Base-by-base conservation (phyloP, 2,888 invertebrate species). In the Acrocera orbiculus region DNA sequence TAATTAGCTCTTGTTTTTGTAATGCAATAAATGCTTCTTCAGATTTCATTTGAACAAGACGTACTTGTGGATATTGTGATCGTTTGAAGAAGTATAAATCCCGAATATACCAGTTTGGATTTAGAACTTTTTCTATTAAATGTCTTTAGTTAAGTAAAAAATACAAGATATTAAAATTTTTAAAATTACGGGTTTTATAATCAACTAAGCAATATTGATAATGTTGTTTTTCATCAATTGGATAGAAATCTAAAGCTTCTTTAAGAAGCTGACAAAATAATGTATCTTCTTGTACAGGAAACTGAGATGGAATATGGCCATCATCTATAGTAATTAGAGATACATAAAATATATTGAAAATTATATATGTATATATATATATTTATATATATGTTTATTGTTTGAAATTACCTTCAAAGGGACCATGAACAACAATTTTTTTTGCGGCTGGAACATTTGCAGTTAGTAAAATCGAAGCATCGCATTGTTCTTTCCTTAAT, bases 401-500 rank as follows among this genome's bases (percentile, higher is more conserved):
- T 16, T 25, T 4, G 32, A 16, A 17, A n/a, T n/a, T 32, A 46
- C 47, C 47, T 39, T 47, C 32, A 29, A 40, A 47, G 6, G 86
- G 85, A 2, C 93, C 95, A 58, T 96, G 93, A 2, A 96, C 92
- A 36, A 96, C 81, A 42, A 96, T 92, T 62, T 96, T 98, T 62
- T 99, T 99, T 1, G 98, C 95, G 2, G 95, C 93, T 0, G 98
- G 98, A 11, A 99, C 95, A 61, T 98, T 98, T 4, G 98, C 98
- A 0, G 96, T 96, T 2, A 99, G 67, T 41, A 99, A 64, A 49
- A 99, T 83, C 0, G 93, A 92, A 1, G 96, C 93, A 61, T 99
- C 98, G 53, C 96, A 98, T 54, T 99, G 98, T 55, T 98, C 98
- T 55, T 98, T 98, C 34, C 96, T 72, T 41, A 99, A 63, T 43